A percentile compares a stretch with the other conserved stretches of the same genome.
These are phyloP conservation scores for Eupeodes luniger DNA, from an alignment of 2,888 invertebrate species.

Conservation along the genomic window DNA sequence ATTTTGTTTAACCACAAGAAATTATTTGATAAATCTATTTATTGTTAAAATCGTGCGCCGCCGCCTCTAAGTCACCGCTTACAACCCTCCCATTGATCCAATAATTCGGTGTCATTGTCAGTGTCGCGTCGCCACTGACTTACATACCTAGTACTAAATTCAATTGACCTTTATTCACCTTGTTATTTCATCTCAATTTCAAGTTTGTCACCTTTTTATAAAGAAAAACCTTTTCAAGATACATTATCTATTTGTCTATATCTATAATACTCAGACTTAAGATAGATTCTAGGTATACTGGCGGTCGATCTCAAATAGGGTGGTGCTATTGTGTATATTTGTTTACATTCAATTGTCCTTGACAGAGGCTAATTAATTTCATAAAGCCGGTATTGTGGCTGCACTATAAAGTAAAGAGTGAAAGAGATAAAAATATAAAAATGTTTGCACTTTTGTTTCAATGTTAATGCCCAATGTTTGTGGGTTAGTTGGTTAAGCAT, in stretches of 20 bases:
- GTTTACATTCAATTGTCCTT: constrained; percentile 69
- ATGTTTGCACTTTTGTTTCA: constrained; percentile 19
- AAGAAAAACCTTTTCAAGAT: constrained; percentile 54
- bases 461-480: constrained; percentile 37
- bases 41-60: neutral
- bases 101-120: too few species aligned
- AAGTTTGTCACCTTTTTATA: constrained; percentile 48
- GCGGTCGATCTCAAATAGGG: constrained; percentile 13
- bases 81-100: too few species aligned
- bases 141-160: constrained; percentile 10
- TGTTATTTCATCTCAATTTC: constrained; percentile 61
- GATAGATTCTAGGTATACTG: neutral
- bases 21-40: constrained; percentile 14
- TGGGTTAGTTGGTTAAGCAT: constrained; percentile 10
- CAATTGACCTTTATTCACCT: constrained; percentile 69
- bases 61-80: neutral
- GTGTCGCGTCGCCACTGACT: neutral
- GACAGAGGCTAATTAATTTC: constrained; percentile 64
- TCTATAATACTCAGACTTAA: neutral
- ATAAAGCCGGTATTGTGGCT: constrained; percentile 29
- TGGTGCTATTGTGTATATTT: constrained; percentile 29
- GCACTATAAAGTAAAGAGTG: neutral
- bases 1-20: constrained; percentile 20
- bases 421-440: constrained; percentile 24
- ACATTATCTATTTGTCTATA: neutral